A percentile compares a stretch with the other conserved stretches of the same genome.
Evolutionary conservation across 2,888 invertebrate genomes (phyloP).

Genomic region (Itoplectis maculator): DNA sequence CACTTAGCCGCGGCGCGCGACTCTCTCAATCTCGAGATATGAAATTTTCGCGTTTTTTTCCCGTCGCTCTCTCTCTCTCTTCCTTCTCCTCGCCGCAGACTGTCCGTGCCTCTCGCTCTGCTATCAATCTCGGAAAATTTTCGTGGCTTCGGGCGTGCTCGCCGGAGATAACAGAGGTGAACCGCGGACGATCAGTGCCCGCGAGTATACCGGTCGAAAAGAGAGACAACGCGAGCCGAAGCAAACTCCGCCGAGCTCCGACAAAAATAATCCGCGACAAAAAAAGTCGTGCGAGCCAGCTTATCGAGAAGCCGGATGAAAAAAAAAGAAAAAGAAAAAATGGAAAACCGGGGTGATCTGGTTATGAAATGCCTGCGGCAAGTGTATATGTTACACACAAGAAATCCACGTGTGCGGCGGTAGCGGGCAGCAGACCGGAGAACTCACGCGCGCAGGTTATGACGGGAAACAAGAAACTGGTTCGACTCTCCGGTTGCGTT

Average conservation of each 20-base stretch:
- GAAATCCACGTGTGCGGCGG: slow-evolving; percentile 36
- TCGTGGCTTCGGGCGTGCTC: slow-evolving; percentile 27
- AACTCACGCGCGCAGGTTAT: slow-evolving; percentile 40
- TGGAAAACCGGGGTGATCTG: slow-evolving; percentile 55
- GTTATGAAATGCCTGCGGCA: slow-evolving; percentile 69
- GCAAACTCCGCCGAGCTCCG: not conserved
- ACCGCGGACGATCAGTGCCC: not conserved
- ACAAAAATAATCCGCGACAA: slow-evolving; percentile 38
- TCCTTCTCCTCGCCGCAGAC: slow-evolving; percentile 9
- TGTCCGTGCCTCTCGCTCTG: slow-evolving; percentile 9
- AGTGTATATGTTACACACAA: slow-evolving; percentile 64
- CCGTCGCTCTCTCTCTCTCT: not conserved
- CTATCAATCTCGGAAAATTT: slow-evolving; percentile 62
- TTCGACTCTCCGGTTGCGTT: slow-evolving; percentile 18
- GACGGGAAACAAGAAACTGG: slow-evolving; percentile 60
- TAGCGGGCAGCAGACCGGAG: slow-evolving; percentile 28
- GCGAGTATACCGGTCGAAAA: not conserved
- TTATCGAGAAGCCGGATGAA: slow-evolving; percentile 33
- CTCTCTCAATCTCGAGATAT: slow-evolving; percentile 61
- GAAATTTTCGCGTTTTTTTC: slow-evolving; percentile 25
- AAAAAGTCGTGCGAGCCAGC: slow-evolving; percentile 25
- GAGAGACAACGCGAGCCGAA: slow-evolving; percentile 1
- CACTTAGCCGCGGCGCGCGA: slow-evolving; percentile 55
- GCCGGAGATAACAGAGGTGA: slow-evolving; percentile 3
- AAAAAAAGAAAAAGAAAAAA: slow-evolving; percentile 52